A percentile compares a stretch with the other conserved stretches of the same genome.
phyloP scores from a whole-genome alignment of 2,113 vertebrate species.

The Thalassarche chlororhynchos region DNA sequence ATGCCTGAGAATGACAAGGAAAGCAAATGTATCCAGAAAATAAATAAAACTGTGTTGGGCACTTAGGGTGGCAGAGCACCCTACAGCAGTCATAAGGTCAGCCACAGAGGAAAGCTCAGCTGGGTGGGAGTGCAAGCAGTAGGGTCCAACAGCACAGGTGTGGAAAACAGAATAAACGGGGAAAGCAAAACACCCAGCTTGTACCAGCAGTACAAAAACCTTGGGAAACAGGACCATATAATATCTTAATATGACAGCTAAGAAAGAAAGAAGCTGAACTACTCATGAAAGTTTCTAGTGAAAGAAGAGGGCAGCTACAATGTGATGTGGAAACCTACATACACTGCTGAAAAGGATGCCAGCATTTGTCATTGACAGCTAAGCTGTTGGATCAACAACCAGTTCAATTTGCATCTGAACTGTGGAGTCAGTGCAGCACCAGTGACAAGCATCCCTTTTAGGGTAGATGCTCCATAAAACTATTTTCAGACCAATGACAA shows the following conservation, averaged over 20 bases:
- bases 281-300: not conserved
- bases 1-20: not conserved
- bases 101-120: not conserved
- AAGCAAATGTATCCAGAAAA: not conserved
- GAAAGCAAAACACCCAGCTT: not conserved
- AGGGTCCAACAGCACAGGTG: not conserved
- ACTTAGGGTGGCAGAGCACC: not conserved
- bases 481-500: not conserved
- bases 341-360: not conserved
- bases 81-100: not conserved
- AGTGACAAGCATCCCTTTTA: not conserved
- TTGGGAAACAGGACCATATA: not conserved
- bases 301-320: not conserved
- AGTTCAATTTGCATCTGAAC: not conserved
- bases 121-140: not conserved
- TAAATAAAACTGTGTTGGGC: not conserved
- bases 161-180: not conserved
- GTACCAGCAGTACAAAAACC: not conserved
- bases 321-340: not conserved
- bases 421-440: not conserved
- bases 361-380: not conserved
- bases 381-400: not conserved
- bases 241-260: not conserved
- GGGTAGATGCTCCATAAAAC: not conserved
- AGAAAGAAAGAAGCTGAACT: not conserved